A percentile compares a stretch with the other conserved stretches of the same genome.
phyloP scores from a whole-genome alignment of 2,888 invertebrate genomes.

The Camptogramma bilineatum region DNA sequence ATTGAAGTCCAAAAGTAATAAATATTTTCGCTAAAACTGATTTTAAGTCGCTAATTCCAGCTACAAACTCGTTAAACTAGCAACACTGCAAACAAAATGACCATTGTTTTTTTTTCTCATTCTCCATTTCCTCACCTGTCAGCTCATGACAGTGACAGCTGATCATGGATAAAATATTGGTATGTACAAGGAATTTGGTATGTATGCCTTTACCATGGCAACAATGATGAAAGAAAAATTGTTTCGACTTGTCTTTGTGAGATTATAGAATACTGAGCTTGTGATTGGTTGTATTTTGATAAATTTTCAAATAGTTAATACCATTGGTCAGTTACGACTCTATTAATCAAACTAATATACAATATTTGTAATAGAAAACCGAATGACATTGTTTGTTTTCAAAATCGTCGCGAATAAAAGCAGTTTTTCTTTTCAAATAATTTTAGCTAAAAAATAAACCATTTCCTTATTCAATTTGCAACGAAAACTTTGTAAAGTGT shows the following conservation, averaged over 20 bases:
- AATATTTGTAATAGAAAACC: neutral
- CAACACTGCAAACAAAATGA: no score
- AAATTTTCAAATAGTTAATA: neutral
- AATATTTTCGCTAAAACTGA: no score
- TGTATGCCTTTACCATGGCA: no score
- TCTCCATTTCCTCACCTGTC: no score
- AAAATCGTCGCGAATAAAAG: conserved; percentile 1
- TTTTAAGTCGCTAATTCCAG: no score
- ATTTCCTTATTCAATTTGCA: neutral
- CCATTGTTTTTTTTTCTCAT: no score
- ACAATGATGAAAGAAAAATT: neutral
- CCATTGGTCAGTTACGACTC: neutral
- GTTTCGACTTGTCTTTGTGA: neutral
- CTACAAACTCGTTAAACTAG: no score
- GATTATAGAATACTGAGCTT: neutral
- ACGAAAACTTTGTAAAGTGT: conserved; percentile 1
- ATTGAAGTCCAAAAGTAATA: no score
- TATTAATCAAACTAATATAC: neutral
- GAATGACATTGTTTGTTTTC: conserved; percentile 1
- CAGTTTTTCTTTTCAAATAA: conserved; percentile 25
- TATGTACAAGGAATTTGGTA: no score
- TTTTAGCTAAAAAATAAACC: neutral
- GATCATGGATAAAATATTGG: no score
- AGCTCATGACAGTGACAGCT: no score
- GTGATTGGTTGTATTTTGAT: neutral